Percentiles rank a stretch among this genome's conserved stretches.
Evolutionary conservation across 2,888 invertebrate genomes (phyloP).

Genomic region (Stomorhina lunata): DNA sequence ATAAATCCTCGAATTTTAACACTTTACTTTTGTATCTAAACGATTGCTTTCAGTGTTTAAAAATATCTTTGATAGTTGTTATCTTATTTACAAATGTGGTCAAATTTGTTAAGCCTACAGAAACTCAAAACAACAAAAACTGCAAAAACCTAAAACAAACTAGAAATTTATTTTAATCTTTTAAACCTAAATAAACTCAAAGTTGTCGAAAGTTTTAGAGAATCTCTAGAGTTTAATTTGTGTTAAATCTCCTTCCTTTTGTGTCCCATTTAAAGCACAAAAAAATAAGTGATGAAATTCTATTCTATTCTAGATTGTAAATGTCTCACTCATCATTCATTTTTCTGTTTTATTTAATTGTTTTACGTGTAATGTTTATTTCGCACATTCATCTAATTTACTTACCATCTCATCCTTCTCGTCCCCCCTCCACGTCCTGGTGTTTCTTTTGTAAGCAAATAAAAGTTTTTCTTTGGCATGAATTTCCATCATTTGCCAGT

Average conservation of each 20-base stretch:
- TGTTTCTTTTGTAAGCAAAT: too few species aligned
- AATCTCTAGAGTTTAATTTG: constrained; percentile 19
- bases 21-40: too few species aligned
- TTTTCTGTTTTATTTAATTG: constrained; percentile 20
- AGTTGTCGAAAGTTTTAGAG: background rate
- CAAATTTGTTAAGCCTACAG: too few species aligned
- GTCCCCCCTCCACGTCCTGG: background rate
- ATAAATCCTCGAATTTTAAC: too few species aligned
- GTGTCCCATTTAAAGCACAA: background rate
- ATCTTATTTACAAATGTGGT: too few species aligned
- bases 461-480: background rate
- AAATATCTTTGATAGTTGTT: too few species aligned
- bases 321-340: constrained; percentile 30
- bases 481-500: background rate
- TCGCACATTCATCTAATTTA: constrained; percentile 8
- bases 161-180: background rate
- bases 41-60: too few species aligned
- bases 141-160: background rate
- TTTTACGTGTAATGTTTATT: constrained; percentile 13
- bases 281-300: background rate
- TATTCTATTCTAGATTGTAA: background rate
- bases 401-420: background rate
- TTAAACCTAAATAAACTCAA: background rate
- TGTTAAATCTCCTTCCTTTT: constrained; percentile 8
- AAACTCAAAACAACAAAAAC: background rate